These are phyloP conservation scores for Cosmorhoe ocellata DNA, from an alignment of 2,888 invertebrate species.

Conservation along the genomic window DNA sequence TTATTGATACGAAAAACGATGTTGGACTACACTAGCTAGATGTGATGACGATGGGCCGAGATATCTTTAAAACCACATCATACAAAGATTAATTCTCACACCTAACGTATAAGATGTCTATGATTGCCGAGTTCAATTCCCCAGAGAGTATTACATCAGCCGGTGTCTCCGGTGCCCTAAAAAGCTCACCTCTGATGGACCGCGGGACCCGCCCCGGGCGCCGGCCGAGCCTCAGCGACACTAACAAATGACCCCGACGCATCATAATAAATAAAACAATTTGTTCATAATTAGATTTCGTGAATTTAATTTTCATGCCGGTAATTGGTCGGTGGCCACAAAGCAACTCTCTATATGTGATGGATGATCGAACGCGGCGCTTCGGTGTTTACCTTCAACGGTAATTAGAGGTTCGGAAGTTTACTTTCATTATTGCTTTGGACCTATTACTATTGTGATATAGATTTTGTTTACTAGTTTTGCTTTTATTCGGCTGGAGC, in stretches of 20 bases:
- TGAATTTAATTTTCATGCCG: slow-evolving; percentile 82
- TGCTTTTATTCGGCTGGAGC: slow-evolving; percentile 47
- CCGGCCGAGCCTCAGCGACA: slow-evolving; percentile 65
- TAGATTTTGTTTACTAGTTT: slow-evolving; percentile 65
- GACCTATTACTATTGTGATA: slow-evolving; percentile 75
- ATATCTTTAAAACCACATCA: too few species aligned
- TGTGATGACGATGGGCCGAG: too few species aligned
- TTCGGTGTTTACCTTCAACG: slow-evolving; percentile 76
- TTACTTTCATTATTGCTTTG: slow-evolving; percentile 76
- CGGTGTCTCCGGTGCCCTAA: slow-evolving; percentile 27
- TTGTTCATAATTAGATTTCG: slow-evolving; percentile 83
- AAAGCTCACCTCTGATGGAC: slow-evolving; percentile 32
- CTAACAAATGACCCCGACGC: slow-evolving; percentile 80
- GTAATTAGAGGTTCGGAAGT: slow-evolving; percentile 79
- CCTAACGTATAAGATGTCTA: neutral
- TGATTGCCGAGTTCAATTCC: slow-evolving; percentile 35
- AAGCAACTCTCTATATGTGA: slow-evolving; percentile 78
- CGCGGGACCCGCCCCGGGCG: slow-evolving; percentile 72
- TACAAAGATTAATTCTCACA: too few species aligned
- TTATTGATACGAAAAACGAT: too few species aligned
- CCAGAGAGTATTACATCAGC: slow-evolving; percentile 34
- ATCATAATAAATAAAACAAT: slow-evolving; percentile 83
- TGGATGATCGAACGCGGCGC: slow-evolving; percentile 78
- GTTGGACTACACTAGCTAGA: too few species aligned
- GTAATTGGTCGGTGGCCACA: slow-evolving; percentile 82